These are phyloP conservation scores for Pyxicephalus adspersus DNA, from an alignment of 2,113 vertebrate genomes.

Conservation along the genomic window DNA sequence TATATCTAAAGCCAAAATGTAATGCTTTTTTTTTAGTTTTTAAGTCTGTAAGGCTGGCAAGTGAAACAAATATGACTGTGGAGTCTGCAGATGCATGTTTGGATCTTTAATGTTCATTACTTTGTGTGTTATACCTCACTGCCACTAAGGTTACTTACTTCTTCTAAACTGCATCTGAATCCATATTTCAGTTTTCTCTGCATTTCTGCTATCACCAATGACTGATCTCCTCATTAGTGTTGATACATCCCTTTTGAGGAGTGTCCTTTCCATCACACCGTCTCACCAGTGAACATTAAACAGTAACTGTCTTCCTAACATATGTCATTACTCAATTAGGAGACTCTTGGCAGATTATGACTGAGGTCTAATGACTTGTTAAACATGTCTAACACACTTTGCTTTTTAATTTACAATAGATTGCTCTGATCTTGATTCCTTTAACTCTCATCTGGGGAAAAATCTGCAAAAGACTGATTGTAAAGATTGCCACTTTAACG, in stretches of 20 bases:
- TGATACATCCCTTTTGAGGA: constrained; percentile 92
- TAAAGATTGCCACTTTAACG: neutral
- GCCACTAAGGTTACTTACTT: too few species aligned
- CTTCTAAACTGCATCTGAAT: neutral
- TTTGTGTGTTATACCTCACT: too few species aligned
- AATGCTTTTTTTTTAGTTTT: too few species aligned
- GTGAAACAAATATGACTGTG: too few species aligned
- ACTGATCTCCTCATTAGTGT: constrained; percentile 95
- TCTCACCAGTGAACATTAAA: constrained; percentile 84
- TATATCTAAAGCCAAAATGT: too few species aligned
- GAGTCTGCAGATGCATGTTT: too few species aligned
- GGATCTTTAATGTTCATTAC: too few species aligned
- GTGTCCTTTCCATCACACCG: constrained; percentile 83
- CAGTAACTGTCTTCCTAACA: constrained; percentile 93
- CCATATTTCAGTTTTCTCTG: constrained; percentile 68
- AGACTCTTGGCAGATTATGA: constrained; percentile 86
- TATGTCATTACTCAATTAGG: constrained; percentile 98
- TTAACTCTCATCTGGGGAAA: constrained; percentile 70
- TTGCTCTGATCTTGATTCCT: constrained; percentile 76
- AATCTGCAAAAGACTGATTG: constrained; percentile 66
- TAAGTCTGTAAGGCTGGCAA: too few species aligned
- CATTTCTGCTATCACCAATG: constrained; percentile 75
- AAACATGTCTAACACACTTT: constrained; percentile 98
- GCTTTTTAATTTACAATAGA: constrained; percentile 84
- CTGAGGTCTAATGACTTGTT: constrained; percentile 96